phyloP scores from a whole-genome alignment of 2,797 vertebrate genomes.

The Loriculus beryllinus region DNA sequence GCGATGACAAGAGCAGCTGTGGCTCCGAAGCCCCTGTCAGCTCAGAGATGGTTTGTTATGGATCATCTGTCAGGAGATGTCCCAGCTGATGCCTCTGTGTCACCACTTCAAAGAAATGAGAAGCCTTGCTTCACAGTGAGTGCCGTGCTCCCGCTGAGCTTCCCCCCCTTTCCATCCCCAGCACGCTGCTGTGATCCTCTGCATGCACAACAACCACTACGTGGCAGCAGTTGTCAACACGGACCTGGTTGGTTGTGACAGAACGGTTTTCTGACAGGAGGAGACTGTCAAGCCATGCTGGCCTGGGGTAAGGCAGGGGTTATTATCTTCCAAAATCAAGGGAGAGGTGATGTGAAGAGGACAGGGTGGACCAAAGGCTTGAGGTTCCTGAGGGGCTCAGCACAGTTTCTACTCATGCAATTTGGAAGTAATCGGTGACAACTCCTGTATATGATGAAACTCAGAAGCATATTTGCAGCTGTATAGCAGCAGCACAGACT shows the following conservation, averaged over 20 bases:
- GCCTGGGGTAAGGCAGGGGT: not conserved
- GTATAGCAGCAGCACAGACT: not conserved
- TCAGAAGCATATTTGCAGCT: not conserved
- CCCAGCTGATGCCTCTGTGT: not conserved
- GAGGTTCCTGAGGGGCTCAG: not conserved
- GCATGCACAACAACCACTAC: fast-evolving
- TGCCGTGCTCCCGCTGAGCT: fast-evolving
- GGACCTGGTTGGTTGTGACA: not conserved
- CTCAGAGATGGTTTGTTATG: not conserved
- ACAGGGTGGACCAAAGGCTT: not conserved
- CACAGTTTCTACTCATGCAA: not conserved
- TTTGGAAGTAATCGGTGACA: not conserved
- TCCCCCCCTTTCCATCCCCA: not conserved
- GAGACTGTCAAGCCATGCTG: not conserved
- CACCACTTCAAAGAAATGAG: not conserved
- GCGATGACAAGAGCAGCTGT: not conserved
- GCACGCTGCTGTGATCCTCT: not conserved
- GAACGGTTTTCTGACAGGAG: not conserved
- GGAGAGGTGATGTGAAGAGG: not conserved
- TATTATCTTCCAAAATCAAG: not conserved
- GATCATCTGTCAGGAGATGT: not conserved
- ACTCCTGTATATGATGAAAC: not conserved
- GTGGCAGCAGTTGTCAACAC: fast-evolving
- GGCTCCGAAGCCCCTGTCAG: not conserved
- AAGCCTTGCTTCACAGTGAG: not conserved